Evolutionary conservation across 2,797 vertebrate species (phyloP).

Genomic region (Rhabdomys pumilio): DNA sequence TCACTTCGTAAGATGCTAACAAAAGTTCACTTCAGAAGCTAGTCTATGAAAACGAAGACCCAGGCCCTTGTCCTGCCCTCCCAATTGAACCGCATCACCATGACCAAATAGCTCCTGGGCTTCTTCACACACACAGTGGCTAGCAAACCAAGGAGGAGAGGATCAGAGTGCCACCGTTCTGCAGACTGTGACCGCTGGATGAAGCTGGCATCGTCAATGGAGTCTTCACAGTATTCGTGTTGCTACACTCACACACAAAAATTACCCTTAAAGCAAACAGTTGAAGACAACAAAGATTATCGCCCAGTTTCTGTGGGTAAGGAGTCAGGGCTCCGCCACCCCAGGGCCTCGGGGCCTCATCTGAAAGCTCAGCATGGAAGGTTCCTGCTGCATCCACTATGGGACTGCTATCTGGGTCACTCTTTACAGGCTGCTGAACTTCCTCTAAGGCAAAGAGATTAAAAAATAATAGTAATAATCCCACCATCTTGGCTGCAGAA

Average conservation of each 20-base stretch:
- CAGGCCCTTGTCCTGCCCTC: background rate
- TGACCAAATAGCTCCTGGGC: background rate
- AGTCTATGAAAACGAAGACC: background rate
- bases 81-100: rapidly evolving
- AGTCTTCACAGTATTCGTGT: background rate
- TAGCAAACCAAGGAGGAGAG: background rate
- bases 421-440: background rate
- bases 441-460: background rate
- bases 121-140: background rate
- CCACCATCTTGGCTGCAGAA: background rate
- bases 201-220: background rate
- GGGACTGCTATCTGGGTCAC: too few relatives aligned
- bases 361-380: background rate
- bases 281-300: background rate
- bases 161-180: too few relatives aligned
- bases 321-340: background rate
- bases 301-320: background rate
- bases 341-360: background rate
- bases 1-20: background rate
- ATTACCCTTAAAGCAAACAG: background rate
- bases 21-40: background rate
- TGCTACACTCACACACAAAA: background rate
- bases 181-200: background rate
- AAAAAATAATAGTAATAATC: background rate
- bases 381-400: background rate